These are phyloP conservation scores for Crax fasciolata DNA, from an alignment of 2,797 vertebrate genomes.

Conservation along the genomic window DNA sequence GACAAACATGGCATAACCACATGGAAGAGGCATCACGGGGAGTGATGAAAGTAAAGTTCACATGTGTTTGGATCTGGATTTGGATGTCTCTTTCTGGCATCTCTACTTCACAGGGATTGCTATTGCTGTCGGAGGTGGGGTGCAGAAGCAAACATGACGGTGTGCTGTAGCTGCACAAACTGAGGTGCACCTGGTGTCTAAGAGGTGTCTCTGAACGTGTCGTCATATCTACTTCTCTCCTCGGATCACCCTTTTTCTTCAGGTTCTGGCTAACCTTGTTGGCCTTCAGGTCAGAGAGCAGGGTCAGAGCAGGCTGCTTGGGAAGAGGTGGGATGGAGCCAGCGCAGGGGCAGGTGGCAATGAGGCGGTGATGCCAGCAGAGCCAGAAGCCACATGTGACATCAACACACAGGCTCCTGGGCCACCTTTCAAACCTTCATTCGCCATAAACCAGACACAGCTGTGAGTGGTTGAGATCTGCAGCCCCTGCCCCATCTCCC, in stretches of 20 bases:
- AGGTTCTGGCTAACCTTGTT: not conserved
- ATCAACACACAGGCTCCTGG: not conserved
- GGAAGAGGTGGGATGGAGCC: not conserved
- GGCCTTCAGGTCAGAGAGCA: not conserved
- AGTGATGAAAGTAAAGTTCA: not conserved
- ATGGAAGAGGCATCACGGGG: not conserved
- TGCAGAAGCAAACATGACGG: fast-evolving
- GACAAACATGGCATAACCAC: not conserved
- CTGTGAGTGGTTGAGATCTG: not conserved
- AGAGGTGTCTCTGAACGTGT: not conserved
- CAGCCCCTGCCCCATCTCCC: no score
- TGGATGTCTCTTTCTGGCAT: not conserved
- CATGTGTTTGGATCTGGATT: not conserved
- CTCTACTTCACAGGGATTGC: not conserved
- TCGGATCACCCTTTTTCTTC: not conserved
- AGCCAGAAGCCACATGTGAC: not conserved
- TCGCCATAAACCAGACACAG: not conserved
- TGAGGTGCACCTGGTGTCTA: not conserved
- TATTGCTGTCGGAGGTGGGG: not conserved
- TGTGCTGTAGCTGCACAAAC: not conserved
- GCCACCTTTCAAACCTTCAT: not conserved
- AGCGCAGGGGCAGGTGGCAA: not conserved
- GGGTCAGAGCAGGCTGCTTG: not conserved
- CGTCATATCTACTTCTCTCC: not conserved
- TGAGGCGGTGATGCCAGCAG: not conserved